A percentile compares a stretch with the other conserved stretches of the same genome.
phyloP scores from a whole-genome alignment of 2,888 invertebrate species.

The Syrphus vitripennis region DNA sequence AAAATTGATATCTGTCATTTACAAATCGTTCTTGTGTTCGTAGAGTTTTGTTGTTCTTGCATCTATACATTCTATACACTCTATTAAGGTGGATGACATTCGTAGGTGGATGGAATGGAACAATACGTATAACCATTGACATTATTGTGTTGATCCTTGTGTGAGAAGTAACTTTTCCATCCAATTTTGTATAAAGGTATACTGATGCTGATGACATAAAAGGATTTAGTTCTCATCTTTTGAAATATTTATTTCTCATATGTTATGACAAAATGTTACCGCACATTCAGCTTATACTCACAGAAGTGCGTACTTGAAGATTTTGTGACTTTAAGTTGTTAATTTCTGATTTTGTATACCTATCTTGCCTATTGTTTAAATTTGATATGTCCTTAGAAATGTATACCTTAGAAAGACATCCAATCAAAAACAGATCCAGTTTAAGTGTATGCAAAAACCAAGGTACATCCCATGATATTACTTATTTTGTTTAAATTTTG shows the following conservation, averaged over 20 bases:
- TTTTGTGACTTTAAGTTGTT: background rate
- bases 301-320: background rate
- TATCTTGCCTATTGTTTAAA: background rate
- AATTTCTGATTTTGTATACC: background rate
- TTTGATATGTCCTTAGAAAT: background rate
- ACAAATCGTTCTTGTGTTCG: slow-evolving; percentile 29
- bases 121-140: background rate
- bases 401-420: background rate
- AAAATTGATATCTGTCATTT: slow-evolving; percentile 52
- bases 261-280: background rate
- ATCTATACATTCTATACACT: too few species aligned
- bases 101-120: slow-evolving; percentile 16
- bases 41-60: background rate
- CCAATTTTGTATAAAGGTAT: too few species aligned
- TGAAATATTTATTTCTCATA: background rate
- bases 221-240: background rate
- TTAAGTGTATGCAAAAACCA: background rate
- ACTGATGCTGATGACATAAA: slow-evolving; percentile 2
- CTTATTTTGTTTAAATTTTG: too few species aligned
- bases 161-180: slow-evolving; percentile 1
- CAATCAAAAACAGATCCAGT: background rate
- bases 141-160: slow-evolving; percentile 16
- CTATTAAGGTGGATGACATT: slow-evolving; percentile 34
- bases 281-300: background rate
- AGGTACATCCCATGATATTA: too few species aligned